A percentile compares a stretch with the other conserved stretches of the same genome.
Evolutionary conservation across 2,797 vertebrate species (phyloP).

Genomic region (Hoplostethus atlanticus): DNA sequence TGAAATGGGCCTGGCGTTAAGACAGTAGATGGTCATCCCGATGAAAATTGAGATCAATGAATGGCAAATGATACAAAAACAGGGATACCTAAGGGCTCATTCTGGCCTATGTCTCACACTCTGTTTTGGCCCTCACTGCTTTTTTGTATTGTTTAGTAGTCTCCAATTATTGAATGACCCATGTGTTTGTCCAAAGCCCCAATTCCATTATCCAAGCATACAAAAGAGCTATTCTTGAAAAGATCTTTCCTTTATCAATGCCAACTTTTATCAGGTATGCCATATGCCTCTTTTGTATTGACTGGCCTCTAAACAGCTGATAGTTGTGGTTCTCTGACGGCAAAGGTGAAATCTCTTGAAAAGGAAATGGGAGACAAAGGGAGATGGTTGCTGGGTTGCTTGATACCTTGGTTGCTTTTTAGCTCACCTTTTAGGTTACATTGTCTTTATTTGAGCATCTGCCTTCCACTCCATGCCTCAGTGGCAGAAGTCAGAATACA

Average conservation of each 20-base stretch:
- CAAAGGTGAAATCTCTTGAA: constrained; percentile 52
- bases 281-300: background rate
- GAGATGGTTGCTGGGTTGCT: background rate
- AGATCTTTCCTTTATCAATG: background rate
- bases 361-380: constrained; percentile 9
- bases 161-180: background rate
- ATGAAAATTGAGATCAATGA: background rate
- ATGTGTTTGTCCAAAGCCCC: background rate
- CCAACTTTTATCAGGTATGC: background rate
- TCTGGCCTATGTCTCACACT: background rate
- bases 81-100: background rate
- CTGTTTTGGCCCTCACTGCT: background rate
- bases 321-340: constrained; percentile 21
- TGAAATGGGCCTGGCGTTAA: constrained; percentile 2
- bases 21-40: background rate
- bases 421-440: constrained; percentile 22
- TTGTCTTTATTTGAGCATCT: constrained; percentile 41
- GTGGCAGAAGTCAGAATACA: constrained; percentile 48
- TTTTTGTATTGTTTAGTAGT: no score
- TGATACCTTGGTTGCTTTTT: background rate
- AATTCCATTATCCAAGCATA: background rate
- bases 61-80: constrained; percentile 18
- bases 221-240: background rate
- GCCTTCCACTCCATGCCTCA: constrained; percentile 29
- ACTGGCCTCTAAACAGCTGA: constrained; percentile 20